A percentile compares a stretch with the other conserved stretches of the same genome.
Conservation (phyloP, 2,113 vertebrate genomes). For the Edolisoma coerulescens region DNA sequence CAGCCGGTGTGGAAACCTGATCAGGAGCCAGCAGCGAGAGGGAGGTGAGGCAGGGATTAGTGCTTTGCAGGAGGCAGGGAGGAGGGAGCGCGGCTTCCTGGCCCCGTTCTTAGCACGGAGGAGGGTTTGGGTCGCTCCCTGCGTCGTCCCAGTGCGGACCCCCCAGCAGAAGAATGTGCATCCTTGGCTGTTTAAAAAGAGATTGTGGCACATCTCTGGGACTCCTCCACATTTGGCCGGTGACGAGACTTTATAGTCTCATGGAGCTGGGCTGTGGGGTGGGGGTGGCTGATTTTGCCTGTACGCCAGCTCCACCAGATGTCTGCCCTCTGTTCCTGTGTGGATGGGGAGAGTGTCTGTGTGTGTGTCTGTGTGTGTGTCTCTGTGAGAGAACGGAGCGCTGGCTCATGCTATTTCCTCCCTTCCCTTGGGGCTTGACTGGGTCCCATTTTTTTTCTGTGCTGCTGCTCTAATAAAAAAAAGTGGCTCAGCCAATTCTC, state of each 20-base stretch:
- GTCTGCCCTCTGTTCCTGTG: background rate
- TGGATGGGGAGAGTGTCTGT: background rate
- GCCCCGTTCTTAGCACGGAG: fast-evolving
- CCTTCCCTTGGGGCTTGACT: constrained; percentile 10
- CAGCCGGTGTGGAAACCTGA: background rate
- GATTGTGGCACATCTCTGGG: background rate
- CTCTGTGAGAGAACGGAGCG: fast-evolving
- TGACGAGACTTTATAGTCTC: background rate
- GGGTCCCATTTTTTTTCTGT: background rate
- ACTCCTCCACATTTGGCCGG: background rate
- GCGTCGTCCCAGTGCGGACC: fast-evolving
- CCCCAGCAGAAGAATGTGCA: background rate
- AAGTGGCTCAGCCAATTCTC: constrained; percentile 30
- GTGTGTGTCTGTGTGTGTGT: background rate
- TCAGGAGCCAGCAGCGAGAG: background rate
- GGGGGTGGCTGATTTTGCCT: background rate
- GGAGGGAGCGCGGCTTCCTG: fast-evolving
- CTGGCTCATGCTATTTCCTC: constrained; percentile 11
- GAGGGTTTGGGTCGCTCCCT: background rate
- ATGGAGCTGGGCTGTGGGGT: background rate
- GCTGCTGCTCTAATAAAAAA: background rate
- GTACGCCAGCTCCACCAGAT: background rate
- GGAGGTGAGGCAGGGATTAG: background rate
- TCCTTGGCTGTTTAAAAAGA: background rate
- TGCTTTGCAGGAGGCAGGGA: background rate